A percentile compares a stretch with the other conserved stretches of the same genome.
These are phyloP conservation scores for Proctacanthus coquilletti DNA, from an alignment of 1,140 invertebrate genomes.

Conservation along the genomic window DNA sequence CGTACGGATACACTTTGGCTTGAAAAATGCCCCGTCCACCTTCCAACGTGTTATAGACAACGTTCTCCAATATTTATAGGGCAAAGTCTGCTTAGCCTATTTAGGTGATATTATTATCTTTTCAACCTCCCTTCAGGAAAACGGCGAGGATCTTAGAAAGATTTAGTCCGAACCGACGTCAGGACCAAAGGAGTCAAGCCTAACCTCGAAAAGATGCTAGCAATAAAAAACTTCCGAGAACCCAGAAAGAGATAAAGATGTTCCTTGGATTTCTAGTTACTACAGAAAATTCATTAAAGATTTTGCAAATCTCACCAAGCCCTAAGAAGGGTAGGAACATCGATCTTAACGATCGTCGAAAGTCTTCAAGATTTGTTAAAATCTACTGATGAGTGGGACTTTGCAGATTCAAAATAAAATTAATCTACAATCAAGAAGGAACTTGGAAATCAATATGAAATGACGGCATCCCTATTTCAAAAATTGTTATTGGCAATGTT, in stretches of 20 bases:
- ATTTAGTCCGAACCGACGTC: slow-evolving; percentile 22
- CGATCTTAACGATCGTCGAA: slow-evolving; percentile 1
- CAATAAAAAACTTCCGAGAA: slow-evolving; percentile 10
- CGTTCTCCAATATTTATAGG: slow-evolving; percentile 1
- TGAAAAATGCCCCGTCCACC: slow-evolving; percentile 10
- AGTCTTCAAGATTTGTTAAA: slow-evolving; percentile 12
- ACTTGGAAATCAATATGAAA: too few species aligned
- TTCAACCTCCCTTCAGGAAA: slow-evolving; percentile 12
- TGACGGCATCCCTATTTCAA: not conserved
- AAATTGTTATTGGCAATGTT: not conserved
- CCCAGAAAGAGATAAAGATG: slow-evolving; percentile 9
- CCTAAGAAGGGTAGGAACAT: not conserved
- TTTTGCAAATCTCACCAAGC: slow-evolving; percentile 9
- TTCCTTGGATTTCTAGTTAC: slow-evolving; percentile 8
- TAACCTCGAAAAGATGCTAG: slow-evolving; percentile 10
- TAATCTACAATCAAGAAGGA: slow-evolving; percentile 18
- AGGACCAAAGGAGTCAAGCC: slow-evolving; percentile 5
- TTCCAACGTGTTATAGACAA: slow-evolving; percentile 19
- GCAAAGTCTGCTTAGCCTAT: slow-evolving; percentile 4
- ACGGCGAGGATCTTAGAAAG: slow-evolving; percentile 14
- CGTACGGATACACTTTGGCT: slow-evolving; percentile 11
- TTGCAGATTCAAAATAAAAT: slow-evolving; percentile 13
- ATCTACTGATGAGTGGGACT: slow-evolving; percentile 11
- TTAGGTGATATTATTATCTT: slow-evolving; percentile 7
- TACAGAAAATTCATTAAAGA: slow-evolving; percentile 10